Evolutionary conservation across 2,888 invertebrate genomes (phyloP), one percentile per base, ranked within the genome.

Genomic region (Eristalinus aeneus): DNA sequence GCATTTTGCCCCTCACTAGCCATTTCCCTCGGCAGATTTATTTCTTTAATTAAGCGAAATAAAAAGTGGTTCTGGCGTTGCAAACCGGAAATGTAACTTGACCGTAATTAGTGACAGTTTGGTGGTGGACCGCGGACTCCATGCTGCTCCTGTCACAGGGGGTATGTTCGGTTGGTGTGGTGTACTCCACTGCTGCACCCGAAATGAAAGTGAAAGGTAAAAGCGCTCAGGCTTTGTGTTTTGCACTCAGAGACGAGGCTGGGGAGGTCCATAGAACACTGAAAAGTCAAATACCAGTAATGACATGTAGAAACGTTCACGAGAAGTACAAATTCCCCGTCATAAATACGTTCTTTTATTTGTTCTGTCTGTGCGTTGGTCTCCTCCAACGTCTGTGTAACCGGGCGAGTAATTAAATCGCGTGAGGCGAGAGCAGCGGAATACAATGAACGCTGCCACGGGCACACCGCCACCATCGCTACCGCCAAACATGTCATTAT

Each of bases 171-270:
- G 56, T 23, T 6, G 22, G 9, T 27, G 23, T 6, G 22, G 9
- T 27, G 23, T 1, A 46, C 6, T 46, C 46, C 8, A 16, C 16
- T 0, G 46, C 46, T 16, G 3, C 12, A 39, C 54, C 22, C 31
- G 12, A 1, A 63, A 69, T 23, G 69, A 77, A 77, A 77, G 69
- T 77, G 77, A 77, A 77, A 77, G 69, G 71, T 69, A 76, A 76
- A 63, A 76, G 76, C 20, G 9, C 31, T 5, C 58, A 67, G 12
- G 23, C n/a, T 69, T 69, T 69, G 54, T n/a, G n/a, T 32, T 69
- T 77, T 69, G 63, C 39, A 46, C 46, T 16, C 8, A 46, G 6
- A 16, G n/a, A 16, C 12, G 34, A 20, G n/a, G 5, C 16, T 6
- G 16, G 16, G 16, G 46, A 16, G 46, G 46, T 46, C 46, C n/a